Evolutionary conservation across 2,113 vertebrate genomes (phyloP).

Genomic region (Carollia perspicillata): DNA sequence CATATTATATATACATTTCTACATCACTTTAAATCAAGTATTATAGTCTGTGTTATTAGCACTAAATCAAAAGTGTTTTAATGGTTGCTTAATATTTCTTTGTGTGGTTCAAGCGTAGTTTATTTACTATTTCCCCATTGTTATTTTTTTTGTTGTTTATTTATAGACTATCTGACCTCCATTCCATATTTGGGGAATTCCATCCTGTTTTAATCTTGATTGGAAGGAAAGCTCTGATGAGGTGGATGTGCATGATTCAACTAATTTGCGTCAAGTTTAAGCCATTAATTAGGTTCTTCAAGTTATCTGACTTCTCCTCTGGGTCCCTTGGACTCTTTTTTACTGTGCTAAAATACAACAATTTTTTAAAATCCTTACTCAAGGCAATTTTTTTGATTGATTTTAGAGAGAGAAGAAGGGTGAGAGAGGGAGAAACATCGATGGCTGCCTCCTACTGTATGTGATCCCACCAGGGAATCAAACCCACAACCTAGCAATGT

Average conservation of each 20-base stretch:
- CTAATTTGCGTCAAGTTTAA: background rate
- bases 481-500: too few relatives aligned
- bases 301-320: background rate
- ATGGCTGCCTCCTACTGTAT: too few relatives aligned
- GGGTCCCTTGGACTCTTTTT: background rate
- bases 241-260: background rate
- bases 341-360: background rate
- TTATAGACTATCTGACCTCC: background rate
- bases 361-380: too few relatives aligned
- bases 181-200: background rate
- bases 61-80: background rate
- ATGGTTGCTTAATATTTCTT: background rate
- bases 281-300: background rate
- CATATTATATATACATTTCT: background rate
- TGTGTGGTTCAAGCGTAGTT: background rate
- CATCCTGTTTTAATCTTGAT: background rate
- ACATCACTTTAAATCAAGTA: background rate
- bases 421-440: too few relatives aligned
- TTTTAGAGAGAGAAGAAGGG: too few relatives aligned
- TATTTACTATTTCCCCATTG: background rate
- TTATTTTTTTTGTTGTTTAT: background rate
- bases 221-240: background rate
- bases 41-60: background rate
- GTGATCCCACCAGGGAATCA: too few relatives aligned
- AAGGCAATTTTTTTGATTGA: too few relatives aligned